Conservation (phyloP, 2,113 vertebrate genomes). For the Hoplias malabaricus region DNA sequence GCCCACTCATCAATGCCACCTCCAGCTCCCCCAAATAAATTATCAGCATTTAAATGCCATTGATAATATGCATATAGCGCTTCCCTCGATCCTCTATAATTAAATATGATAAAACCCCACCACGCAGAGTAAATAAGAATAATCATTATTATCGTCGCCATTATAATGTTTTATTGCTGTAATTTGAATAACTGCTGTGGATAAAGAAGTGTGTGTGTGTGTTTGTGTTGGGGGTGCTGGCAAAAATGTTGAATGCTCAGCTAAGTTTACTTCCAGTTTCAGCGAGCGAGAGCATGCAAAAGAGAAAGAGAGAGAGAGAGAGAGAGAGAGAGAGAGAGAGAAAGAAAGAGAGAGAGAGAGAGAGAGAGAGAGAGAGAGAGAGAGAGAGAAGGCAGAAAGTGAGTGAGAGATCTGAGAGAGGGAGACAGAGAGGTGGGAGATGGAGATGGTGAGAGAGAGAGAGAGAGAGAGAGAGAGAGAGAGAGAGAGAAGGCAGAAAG, state of each 20-base stretch:
- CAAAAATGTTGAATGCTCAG: conserved; percentile 33
- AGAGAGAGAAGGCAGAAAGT: background rate
- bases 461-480: conserved; percentile 21
- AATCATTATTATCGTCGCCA: conserved; percentile 61
- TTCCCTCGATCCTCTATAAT: conserved; percentile 65
- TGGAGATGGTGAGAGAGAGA: background rate
- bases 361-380: conserved; percentile 51
- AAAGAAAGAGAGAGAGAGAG: conserved; percentile 41
- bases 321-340: conserved; percentile 13
- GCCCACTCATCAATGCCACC: conserved; percentile 44
- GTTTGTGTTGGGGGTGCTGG: conserved; percentile 42
- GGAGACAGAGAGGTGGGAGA: conserved; percentile 5
- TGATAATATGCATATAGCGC: conserved; percentile 63
- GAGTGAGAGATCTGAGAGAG: conserved; percentile 2
- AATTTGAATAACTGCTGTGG: conserved; percentile 64
- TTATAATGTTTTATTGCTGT: conserved; percentile 64
- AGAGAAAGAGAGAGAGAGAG: background rate
- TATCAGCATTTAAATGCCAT: conserved; percentile 56
- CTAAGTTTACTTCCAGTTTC: conserved; percentile 33
- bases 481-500: background rate
- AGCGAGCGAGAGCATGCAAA: background rate
- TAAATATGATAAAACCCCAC: conserved; percentile 69
- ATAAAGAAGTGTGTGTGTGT: conserved; percentile 50
- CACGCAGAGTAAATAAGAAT: conserved; percentile 67
- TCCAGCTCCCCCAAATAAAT: conserved; percentile 62